Evolutionary conservation across 2,113 vertebrate species (phyloP).

Genomic region (Euleptes europaea): DNA sequence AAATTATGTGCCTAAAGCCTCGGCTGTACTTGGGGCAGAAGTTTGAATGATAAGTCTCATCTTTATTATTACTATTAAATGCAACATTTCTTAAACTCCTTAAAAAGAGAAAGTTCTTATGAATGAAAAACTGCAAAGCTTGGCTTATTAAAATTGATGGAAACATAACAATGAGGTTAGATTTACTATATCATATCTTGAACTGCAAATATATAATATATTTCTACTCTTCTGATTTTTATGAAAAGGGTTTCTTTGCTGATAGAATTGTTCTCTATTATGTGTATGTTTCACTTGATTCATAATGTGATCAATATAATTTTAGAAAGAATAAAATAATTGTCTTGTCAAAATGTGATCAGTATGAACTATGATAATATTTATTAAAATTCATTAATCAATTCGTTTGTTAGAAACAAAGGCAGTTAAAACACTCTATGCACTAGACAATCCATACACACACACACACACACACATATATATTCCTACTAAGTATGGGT

Average conservation of each 20-base stretch:
- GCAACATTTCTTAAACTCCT: not conserved
- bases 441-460: not conserved
- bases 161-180: not conserved
- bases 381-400: not conserved
- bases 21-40: not conserved
- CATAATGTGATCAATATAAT: not conserved
- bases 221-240: not conserved
- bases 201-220: not conserved
- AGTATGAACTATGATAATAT: not conserved
- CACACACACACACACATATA: no score
- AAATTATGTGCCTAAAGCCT: not conserved
- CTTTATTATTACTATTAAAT: not conserved
- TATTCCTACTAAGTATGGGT: not conserved
- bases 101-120: not conserved
- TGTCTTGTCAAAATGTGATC: not conserved
- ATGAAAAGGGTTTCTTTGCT: not conserved
- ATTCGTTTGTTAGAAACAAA: not conserved
- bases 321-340: not conserved
- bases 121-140: not conserved
- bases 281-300: not conserved
- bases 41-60: not conserved
- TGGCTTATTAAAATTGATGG: not conserved
- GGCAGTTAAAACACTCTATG: not conserved
- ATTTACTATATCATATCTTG: not conserved
- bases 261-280: not conserved